Base-by-base conservation (phyloP, 2,888 invertebrate species). In the Nesidiocoris tenuis region DNA sequence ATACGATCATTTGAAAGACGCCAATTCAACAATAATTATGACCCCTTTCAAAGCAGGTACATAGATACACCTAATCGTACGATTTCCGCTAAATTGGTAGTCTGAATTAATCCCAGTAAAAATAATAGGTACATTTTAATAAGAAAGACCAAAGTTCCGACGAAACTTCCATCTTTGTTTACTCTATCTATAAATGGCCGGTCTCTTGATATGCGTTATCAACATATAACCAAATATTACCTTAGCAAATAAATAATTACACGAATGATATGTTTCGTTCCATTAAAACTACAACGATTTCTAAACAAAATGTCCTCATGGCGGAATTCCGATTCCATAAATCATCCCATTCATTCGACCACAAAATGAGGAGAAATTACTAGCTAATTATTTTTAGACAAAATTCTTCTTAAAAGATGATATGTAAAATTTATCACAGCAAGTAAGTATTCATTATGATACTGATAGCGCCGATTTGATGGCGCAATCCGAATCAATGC, bases 181-280 rank as follows among this genome's bases (percentile, higher is more conserved):
- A 59, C 67, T 76, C 75, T 76, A 76, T 55, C 76, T 76, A 39
- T 39, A 71, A 57, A 71, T 78, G 78, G 78, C 78, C 78, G 78
- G 78, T 76, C 74, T 76, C 74, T 67, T 78, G 78, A 78, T 78
- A 78, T 78, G 76, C 24, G 39, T 39, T 39, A 54, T 67, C 55
- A 56, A 39, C 25, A 39, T 65, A 65, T n/a, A 63, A 63, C 63
- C 39, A 65, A 65, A 65, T 25, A 17, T 65, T 65, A 39, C 39
- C 18, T 59, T 59, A 59, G 59, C 19, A 17, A 63, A 63, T 63
- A n/a, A n/a, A n/a, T 63, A 22, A 63, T 9, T 19, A 63, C 19
- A 59, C 25, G 25, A 3, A 76, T 77, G 76, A 76, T 76, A 77
- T 77, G 76, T 72, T 71, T 74, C 67, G 57, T 68, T 75, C 59